Percentiles rank a stretch among this genome's conserved stretches.
Conservation (phyloP, 2,797 vertebrate species). For the Megalops cyprinoides region DNA sequence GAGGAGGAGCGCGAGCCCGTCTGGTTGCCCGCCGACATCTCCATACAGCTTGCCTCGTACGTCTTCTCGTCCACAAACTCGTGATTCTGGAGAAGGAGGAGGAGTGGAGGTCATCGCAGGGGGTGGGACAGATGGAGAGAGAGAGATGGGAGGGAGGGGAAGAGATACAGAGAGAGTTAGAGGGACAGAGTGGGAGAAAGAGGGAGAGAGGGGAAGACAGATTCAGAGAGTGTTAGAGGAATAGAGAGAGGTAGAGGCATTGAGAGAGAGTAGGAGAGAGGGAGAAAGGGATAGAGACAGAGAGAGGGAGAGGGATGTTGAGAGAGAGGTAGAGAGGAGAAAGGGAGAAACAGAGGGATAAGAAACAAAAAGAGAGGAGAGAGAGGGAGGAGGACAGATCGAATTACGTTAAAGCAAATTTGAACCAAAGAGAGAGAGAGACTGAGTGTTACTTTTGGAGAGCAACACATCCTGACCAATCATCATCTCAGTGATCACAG, state of each 20-base stretch:
- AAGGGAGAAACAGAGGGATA: too few relatives aligned
- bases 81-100: constrained; percentile 79
- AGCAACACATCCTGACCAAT: too few relatives aligned
- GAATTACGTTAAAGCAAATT: too few relatives aligned
- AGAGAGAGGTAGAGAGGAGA: too few relatives aligned
- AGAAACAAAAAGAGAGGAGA: too few relatives aligned
- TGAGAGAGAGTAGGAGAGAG: too few relatives aligned
- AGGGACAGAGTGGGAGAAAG: neutral
- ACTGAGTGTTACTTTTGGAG: too few relatives aligned
- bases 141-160: neutral
- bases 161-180: neutral
- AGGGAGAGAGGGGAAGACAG: neutral
- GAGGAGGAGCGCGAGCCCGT: constrained; percentile 82
- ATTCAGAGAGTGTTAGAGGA: neutral
- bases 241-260: neutral
- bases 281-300: too few relatives aligned
- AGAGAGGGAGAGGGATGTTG: too few relatives aligned
- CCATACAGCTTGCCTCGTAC: constrained; percentile 83
- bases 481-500: too few relatives aligned
- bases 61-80: constrained; percentile 92
- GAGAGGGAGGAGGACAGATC: neutral
- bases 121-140: neutral
- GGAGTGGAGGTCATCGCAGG: neutral
- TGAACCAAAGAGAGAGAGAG: too few relatives aligned
- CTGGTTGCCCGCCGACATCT: constrained; percentile 81